These are phyloP conservation scores for Macrobrachium nipponense DNA, from an alignment of 1,140 invertebrate genomes.

Conservation along the genomic window DNA sequence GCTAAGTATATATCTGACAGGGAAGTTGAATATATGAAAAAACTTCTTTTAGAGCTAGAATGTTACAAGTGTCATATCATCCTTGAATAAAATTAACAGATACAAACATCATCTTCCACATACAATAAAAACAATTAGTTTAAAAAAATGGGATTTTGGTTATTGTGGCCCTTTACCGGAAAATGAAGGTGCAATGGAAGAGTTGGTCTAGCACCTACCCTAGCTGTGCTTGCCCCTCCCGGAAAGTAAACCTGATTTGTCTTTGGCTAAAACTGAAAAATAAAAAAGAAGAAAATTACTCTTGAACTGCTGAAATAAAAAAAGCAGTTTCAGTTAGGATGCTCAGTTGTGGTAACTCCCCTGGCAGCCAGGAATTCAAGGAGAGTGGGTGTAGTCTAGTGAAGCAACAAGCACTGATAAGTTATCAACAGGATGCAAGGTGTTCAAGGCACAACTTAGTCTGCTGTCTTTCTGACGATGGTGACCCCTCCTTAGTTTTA, in stretches of 20 bases:
- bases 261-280: slow-evolving; percentile 24
- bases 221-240: slow-evolving; percentile 60
- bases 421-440: slow-evolving; percentile 50
- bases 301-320: background rate
- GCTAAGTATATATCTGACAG: too few relatives aligned
- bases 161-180: slow-evolving; percentile 55
- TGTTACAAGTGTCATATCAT: slow-evolving; percentile 58
- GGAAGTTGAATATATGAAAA: too few relatives aligned
- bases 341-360: slow-evolving; percentile 26
- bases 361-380: slow-evolving; percentile 57
- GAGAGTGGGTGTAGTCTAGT: slow-evolving; percentile 57
- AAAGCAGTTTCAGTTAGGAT: slow-evolving; percentile 3
- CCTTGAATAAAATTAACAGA: slow-evolving; percentile 58
- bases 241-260: slow-evolving; percentile 46
- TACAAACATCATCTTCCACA: slow-evolving; percentile 60
- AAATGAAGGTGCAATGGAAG: slow-evolving; percentile 59
- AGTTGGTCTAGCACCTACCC: slow-evolving; percentile 60
- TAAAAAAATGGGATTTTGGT: slow-evolving; percentile 56
- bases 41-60: slow-evolving; percentile 54
- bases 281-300: background rate
- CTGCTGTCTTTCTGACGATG: slow-evolving; percentile 57
- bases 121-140: slow-evolving; percentile 61
- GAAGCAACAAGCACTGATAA: slow-evolving; percentile 53
- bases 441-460: slow-evolving; percentile 61
- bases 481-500: slow-evolving; percentile 44